Base-by-base conservation (phyloP, 2,888 invertebrate species). In the Eupeodes latifasciatus region DNA sequence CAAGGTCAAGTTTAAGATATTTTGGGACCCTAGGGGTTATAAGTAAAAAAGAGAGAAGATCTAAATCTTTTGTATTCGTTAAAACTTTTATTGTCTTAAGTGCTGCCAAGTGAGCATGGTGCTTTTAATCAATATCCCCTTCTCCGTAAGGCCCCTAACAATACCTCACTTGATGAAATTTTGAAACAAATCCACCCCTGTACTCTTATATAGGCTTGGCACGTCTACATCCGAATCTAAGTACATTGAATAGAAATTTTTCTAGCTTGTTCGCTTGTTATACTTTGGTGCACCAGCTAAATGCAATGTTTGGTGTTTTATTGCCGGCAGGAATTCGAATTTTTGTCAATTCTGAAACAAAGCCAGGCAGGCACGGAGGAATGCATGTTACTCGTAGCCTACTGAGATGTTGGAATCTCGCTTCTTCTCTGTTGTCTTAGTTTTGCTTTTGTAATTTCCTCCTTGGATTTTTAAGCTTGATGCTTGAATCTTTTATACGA, bases 291-390 rank as follows among this genome's bases (percentile, higher is more conserved):
- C 47, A 59, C 59, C 55, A 72, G 57, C 57, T n/a, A n/a, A 71
- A 59, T n/a, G 59, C 72, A 72, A 67, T 67, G 83, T 55, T 75
- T 62, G 69, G 86, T 78, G 86, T 82, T 83, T 86, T 82, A 83
- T 74, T 84, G 87, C 87, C 77, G 62, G 77, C 80, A 80, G 84
- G 84, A 84, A 84, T 84, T 87, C 80, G 84, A 84, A 84, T 77
- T 87, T 83, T 80, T 81, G 80, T 87, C 87, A 87, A 76, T 87
- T 71, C 40, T n/a, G 47, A 57, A 72, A 72, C 71, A 59, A 53
- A 72, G 79, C 49, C 77, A 40, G 40, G 40, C 59, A 76, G 79
- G 80, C 87, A 76, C 80, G 72, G 47, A 59, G 72, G 72, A 72
- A 72, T 72, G 47, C n/a, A 59, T 72, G 59, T 72, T 47, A 59